These are phyloP conservation scores for Ceratothoa steindachneri DNA, from an alignment of 2,888 invertebrate genomes.

Conservation along the genomic window DNA sequence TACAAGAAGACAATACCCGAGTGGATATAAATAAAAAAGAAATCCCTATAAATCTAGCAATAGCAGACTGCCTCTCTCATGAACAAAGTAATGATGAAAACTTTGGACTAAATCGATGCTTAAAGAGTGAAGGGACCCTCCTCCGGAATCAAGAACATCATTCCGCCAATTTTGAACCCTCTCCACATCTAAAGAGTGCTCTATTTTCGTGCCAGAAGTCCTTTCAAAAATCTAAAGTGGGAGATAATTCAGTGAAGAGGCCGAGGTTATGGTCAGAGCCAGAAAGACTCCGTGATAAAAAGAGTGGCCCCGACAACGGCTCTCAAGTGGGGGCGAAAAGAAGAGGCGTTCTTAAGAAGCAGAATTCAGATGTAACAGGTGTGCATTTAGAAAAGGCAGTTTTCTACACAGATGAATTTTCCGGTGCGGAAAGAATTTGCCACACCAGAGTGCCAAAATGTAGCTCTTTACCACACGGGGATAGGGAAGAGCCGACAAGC, in stretches of 20 bases:
- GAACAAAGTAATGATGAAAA: no score
- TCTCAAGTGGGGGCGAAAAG: background rate
- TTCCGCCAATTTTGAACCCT: no score
- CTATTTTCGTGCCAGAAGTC: background rate
- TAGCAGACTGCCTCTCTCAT: no score
- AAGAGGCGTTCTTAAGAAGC: slow-evolving; percentile 21
- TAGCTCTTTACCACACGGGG: background rate
- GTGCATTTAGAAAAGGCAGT: slow-evolving; percentile 35
- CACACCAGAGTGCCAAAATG: background rate
- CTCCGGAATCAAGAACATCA: no score
- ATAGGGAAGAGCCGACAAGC: no score
- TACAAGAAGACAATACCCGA: no score
- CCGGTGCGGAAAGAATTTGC: slow-evolving; percentile 6
- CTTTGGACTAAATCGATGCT: no score
- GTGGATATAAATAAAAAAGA: no score
- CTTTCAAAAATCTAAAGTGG: no score
- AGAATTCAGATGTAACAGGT: slow-evolving; percentile 34
- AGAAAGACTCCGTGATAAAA: background rate
- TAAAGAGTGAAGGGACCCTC: no score
- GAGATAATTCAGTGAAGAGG: background rate
- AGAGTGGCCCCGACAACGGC: background rate
- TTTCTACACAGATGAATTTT: slow-evolving; percentile 29
- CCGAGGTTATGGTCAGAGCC: background rate
- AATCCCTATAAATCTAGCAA: no score
- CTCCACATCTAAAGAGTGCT: no score